A percentile compares a stretch with the other conserved stretches of the same genome.
Evolutionary conservation across 1,140 invertebrate genomes (phyloP).

Genomic region (Drosophila orosa): DNA sequence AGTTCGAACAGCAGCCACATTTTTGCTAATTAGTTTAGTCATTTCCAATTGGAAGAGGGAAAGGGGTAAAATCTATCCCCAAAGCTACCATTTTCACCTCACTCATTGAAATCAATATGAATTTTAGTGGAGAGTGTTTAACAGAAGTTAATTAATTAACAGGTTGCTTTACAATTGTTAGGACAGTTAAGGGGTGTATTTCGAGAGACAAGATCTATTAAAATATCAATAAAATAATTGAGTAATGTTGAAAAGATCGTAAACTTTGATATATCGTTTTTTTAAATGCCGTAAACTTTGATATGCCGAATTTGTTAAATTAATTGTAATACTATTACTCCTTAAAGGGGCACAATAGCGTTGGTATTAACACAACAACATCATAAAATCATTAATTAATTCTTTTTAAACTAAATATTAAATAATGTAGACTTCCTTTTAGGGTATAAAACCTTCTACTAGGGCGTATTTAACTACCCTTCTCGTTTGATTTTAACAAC

Average conservation of each 20-base stretch:
- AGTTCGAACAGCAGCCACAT: constrained; percentile 15
- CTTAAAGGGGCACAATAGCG: too few relatives aligned
- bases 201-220: too few relatives aligned
- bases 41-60: constrained; percentile 9
- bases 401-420: not conserved
- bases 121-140: constrained; percentile 24
- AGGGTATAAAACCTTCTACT: not conserved
- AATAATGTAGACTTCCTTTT: not conserved
- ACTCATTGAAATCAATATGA: constrained; percentile 6
- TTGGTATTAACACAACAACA: too few relatives aligned
- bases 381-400: not conserved
- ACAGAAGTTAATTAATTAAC: constrained; percentile 36
- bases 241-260: too few relatives aligned
- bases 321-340: too few relatives aligned
- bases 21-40: constrained; percentile 20
- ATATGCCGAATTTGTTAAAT: too few relatives aligned
- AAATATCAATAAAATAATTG: too few relatives aligned
- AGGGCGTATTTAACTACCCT: not conserved
- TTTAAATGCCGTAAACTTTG: too few relatives aligned
- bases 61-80: not conserved
- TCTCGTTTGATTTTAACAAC: constrained; percentile 4
- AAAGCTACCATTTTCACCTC: not conserved
- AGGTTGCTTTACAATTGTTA: not conserved
- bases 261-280: too few relatives aligned
- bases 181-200: not conserved